Evolutionary conservation across 1,140 invertebrate species (phyloP).

Genomic region (Belonocnema kinseyi): DNA sequence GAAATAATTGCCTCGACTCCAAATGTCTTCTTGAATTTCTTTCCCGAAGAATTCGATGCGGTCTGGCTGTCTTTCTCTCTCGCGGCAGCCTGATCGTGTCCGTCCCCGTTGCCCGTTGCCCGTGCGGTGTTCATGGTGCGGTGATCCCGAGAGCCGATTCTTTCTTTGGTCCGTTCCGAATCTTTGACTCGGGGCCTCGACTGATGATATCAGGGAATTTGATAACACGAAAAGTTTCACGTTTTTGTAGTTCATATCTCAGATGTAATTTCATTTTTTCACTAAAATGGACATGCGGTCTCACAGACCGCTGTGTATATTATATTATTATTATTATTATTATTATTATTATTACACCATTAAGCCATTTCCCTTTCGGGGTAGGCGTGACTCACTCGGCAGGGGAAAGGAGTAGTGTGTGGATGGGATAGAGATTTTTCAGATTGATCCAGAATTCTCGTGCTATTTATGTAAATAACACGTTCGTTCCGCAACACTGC

Average conservation of each 20-base stretch:
- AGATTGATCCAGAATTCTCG: no score
- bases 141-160: constrained; percentile 1
- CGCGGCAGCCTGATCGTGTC: not conserved
- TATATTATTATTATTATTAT: no score
- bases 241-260: not conserved
- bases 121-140: not conserved
- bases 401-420: no score
- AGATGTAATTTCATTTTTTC: no score
- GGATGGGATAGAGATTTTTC: no score
- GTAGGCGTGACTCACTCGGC: no score
- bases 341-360: no score
- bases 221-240: not conserved
- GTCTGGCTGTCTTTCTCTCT: constrained; percentile 6
- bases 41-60: constrained; percentile 24
- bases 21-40: constrained; percentile 30
- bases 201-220: not conserved
- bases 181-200: not conserved
- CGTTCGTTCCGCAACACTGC: no score
- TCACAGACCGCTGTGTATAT: no score
- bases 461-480: no score
- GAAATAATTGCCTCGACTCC: constrained; percentile 30
- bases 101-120: not conserved
- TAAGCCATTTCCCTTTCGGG: no score
- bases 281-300: no score
- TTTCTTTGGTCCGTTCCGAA: not conserved